A percentile compares a stretch with the other conserved stretches of the same genome.
Conservation (phyloP, 2,797 vertebrate species). For the Xiphophorus birchmanni region DNA sequence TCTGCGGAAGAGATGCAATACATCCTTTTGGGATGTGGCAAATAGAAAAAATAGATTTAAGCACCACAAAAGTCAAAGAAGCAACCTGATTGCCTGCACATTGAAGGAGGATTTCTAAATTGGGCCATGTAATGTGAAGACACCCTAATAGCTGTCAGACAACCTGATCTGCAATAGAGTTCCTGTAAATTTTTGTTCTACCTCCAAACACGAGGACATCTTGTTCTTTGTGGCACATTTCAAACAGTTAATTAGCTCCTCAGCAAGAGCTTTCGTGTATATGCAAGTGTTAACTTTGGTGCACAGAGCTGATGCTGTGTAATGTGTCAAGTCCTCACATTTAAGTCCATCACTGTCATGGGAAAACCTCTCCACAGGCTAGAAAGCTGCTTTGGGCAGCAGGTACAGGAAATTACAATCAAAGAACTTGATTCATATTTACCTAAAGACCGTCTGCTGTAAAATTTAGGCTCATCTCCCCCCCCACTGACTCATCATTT, state of each 20-base stretch:
- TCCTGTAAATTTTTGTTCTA: not conserved
- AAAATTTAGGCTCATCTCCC: slow-evolving; percentile 15
- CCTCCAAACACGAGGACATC: slow-evolving; percentile 1
- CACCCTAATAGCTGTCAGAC: not conserved
- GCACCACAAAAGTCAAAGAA: not conserved
- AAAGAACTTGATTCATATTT: not conserved
- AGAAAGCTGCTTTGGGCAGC: not conserved
- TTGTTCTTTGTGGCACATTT: not conserved
- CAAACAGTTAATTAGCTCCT: slow-evolving; percentile 14
- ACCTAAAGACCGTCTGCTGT: not conserved
- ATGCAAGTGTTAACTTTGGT: not conserved
- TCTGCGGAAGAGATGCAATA: not conserved
- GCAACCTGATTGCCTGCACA: not conserved
- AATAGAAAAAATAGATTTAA: not conserved
- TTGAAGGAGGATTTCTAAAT: not conserved
- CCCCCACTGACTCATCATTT: slow-evolving; percentile 22
- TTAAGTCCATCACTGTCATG: not conserved
- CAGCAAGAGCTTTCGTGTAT: not conserved
- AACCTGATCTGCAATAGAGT: not conserved
- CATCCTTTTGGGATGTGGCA: not conserved
- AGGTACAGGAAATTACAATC: not conserved
- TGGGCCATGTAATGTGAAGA: not conserved
- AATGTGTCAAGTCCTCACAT: not conserved
- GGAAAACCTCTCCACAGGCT: not conserved
- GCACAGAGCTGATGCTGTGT: not conserved